Evolutionary conservation across 2,113 vertebrate species (phyloP), one percentile per base, ranked within the genome.

Genomic region (Salvator merianae): DNA sequence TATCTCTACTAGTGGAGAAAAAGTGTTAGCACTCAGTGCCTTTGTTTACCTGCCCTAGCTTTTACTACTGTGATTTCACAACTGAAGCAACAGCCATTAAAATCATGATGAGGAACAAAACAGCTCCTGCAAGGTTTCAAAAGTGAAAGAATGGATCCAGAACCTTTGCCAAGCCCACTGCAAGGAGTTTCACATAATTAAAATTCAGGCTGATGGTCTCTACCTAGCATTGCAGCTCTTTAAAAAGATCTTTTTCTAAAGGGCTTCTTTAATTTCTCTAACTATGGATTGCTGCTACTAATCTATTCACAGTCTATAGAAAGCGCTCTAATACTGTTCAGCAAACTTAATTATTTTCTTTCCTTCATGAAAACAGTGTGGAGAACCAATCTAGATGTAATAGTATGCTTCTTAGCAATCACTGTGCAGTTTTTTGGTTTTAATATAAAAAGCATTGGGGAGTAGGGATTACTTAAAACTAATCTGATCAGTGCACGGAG

Each of bases 1-100:
- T 59, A 24, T 72, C 18, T 0, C 77, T 47, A 81, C 76, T 24
- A 1, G 53, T 24, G 55, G 26, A 69, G 68, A 43, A 90, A 86
- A 84, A n/a, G 47, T 82, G 74, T 78, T 65, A 93, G 81, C 85
- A 83, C 89, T 86, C 90, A 68, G 80, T 13, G 72, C n/a, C 12
- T 79, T 75, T 88, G 65, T 87, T 72, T 89, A 88, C 91, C 10
- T 30, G 0, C 2, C 8, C 24, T 50, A 55, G 82, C 77, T 69
- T 74, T 70, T 62, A 66, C 34, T 70, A 34, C 47, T 24, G 16
- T 84, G 88, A 89, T 84, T 86, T 87, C 84, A 87, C 6, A 36
- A 77, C 65, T 77, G 36, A 77, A 77, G 26, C 43, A n/a, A 69
- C 12, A 38, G 47, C 18, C 40, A 70, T 77, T 77, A 36, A 70